Evolutionary conservation across 1,140 invertebrate species (phyloP).

Genomic region (Orius insidiosus): DNA sequence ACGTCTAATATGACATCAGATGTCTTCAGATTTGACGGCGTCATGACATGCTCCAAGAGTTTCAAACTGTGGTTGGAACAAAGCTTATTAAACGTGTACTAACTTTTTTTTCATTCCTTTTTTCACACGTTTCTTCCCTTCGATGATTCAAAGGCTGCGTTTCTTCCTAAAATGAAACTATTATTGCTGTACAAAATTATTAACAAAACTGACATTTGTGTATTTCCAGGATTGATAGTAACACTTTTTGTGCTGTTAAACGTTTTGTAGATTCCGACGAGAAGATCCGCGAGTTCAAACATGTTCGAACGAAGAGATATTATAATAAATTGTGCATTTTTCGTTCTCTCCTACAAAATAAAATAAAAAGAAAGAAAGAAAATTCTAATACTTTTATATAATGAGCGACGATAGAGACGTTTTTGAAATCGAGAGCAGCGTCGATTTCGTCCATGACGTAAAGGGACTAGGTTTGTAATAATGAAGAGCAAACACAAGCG

Average conservation of each 20-base stretch:
- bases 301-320: slow-evolving; percentile 94
- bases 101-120: no score
- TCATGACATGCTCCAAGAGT: no score
- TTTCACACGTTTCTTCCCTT: no score
- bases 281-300: slow-evolving; percentile 84
- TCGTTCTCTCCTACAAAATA: slow-evolving; percentile 66
- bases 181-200: no score
- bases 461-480: slow-evolving; percentile 96
- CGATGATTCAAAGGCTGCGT: no score
- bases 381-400: slow-evolving; percentile 68
- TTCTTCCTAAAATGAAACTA: no score
- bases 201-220: slow-evolving; percentile 1
- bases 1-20: no score
- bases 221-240: slow-evolving; percentile 35
- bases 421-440: slow-evolving; percentile 95
- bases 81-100: no score
- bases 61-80: no score
- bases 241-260: slow-evolving; percentile 72
- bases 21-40: no score
- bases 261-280: slow-evolving; percentile 94
- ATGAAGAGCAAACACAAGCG: slow-evolving; percentile 97
- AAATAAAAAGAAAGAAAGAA: background rate
- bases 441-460: slow-evolving; percentile 99
- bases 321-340: slow-evolving; percentile 97
- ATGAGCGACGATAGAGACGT: slow-evolving; percentile 96